Evolutionary conservation across 2,888 invertebrate genomes (phyloP), one percentile per base, ranked within the genome.

Genomic region (Hylaea fasciaria): DNA sequence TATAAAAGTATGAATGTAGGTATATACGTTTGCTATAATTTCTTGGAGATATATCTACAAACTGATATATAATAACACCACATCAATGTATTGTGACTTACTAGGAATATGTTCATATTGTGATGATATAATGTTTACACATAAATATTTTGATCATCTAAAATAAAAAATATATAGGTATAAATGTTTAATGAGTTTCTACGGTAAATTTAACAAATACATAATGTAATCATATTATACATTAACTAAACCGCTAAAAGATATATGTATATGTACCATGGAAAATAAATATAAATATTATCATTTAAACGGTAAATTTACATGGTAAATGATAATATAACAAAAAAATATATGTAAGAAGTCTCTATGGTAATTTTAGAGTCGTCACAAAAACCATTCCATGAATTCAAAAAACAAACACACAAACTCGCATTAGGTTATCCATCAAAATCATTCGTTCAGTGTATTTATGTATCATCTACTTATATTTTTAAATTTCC

Each of bases 341-440:
- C 14, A 47, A 16, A 16, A 11, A 35, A 35, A 35, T 35, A 16
- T 35, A 4, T 37, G 7, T 37, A 37, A 0, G 11, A 47, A 29
- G 0, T 44, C 2, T 29, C 16, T 47, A 47, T 35, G 35, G 37
- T 37, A n/a, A 17, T 5, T 48, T n/a, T n/a, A 47, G 12, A 40
- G 49, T 29, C 32, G 43, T 57, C 57, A 62, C 59, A 60, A 52
- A 60, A 52, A 56, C 54, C 68, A 65, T 62, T 60, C 59, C 57
- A 57, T 41, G 40, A 54, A 55, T 47, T 58, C 65, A 60, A 48
- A 61, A 47, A 56, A 56, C 57, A 47, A 59, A 63, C 64, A 66
- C 54, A 46, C 64, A 68, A 65, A 69, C 68, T 73, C 74, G 58
- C 74, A 70, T 69, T 51, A 57, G 46, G 43, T 53, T 59, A 45